These are phyloP conservation scores for Palythoa grandis DNA, from an alignment of 92 coral and sea anemone species.

Conservation along the genomic window DNA sequence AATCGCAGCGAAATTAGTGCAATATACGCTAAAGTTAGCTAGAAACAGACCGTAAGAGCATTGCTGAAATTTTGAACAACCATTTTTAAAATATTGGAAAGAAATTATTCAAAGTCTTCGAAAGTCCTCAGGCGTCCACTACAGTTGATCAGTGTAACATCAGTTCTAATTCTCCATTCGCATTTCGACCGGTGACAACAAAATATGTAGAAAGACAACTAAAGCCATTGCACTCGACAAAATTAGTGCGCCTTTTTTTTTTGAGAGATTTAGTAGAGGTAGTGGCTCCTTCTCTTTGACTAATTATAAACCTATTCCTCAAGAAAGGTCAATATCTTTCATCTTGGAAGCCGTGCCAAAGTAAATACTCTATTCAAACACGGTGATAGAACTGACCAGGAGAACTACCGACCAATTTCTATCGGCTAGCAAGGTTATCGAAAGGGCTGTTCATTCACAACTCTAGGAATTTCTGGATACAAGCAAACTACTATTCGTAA, in stretches of 20 bases:
- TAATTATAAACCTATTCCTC: neutral
- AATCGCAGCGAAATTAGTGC: constrained; percentile 51
- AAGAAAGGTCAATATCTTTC: neutral
- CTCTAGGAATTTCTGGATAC: no score
- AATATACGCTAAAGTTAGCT: constrained; percentile 34
- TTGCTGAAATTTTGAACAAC: constrained; percentile 50
- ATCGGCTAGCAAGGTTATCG: neutral
- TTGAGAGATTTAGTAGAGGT: neutral
- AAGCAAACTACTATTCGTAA: no score
- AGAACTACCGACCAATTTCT: neutral
- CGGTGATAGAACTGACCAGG: neutral
- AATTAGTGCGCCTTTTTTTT: neutral
- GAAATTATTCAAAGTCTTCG: constrained; percentile 35
- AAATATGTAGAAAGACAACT: no score
- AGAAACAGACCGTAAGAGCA: constrained; percentile 41
- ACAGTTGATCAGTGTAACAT: no score
- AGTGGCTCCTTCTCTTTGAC: neutral
- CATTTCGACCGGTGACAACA: neutral
- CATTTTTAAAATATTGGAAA: constrained; percentile 56
- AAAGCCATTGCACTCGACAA: neutral
- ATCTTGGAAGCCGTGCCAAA: neutral
- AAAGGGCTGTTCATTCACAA: no score
- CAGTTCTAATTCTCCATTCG: neutral
- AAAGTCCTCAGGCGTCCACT: neutral
- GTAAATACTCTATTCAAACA: neutral